Conservation (phyloP, 1,140 invertebrate species). For the Calephelis virginiensis region DNA sequence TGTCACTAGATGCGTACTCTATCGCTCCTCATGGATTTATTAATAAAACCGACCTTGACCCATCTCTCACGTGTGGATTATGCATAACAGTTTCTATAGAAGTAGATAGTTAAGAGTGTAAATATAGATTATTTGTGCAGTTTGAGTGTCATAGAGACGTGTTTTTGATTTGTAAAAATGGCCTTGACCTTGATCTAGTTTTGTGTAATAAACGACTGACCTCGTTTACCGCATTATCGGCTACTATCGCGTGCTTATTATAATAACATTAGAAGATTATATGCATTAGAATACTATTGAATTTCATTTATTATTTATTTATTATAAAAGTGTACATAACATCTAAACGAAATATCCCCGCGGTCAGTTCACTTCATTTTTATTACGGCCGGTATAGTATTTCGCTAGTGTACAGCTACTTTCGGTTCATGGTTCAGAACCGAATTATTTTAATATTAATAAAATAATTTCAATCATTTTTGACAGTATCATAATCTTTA, state of each 20-base stretch:
- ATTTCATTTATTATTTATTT: slow-evolving; percentile 15
- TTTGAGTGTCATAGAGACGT: slow-evolving; percentile 55
- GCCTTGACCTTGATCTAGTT: slow-evolving; percentile 78
- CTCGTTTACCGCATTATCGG: slow-evolving; percentile 73
- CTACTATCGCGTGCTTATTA: slow-evolving; percentile 67
- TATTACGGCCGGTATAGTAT: background rate
- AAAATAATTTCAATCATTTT: too few species aligned
- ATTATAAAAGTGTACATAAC: background rate
- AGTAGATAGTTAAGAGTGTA: slow-evolving; percentile 53
- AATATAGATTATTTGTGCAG: slow-evolving; percentile 54
- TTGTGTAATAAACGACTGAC: slow-evolving; percentile 71
- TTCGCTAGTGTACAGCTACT: background rate
- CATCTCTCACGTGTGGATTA: slow-evolving; percentile 60
- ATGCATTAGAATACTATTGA: slow-evolving; percentile 42
- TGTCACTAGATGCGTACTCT: background rate
- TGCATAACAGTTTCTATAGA: slow-evolving; percentile 57
- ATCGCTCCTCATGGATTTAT: slow-evolving; percentile 20
- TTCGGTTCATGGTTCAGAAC: background rate
- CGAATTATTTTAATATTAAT: too few species aligned
- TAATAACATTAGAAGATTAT: slow-evolving; percentile 59
- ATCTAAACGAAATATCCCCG: background rate
- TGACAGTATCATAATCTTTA: too few species aligned
- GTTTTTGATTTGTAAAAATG: slow-evolving; percentile 77
- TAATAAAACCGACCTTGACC: slow-evolving; percentile 65
- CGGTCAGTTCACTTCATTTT: background rate